Base-by-base conservation (phyloP, 2,113 vertebrate species). In the Rhodinocichla rosea region DNA sequence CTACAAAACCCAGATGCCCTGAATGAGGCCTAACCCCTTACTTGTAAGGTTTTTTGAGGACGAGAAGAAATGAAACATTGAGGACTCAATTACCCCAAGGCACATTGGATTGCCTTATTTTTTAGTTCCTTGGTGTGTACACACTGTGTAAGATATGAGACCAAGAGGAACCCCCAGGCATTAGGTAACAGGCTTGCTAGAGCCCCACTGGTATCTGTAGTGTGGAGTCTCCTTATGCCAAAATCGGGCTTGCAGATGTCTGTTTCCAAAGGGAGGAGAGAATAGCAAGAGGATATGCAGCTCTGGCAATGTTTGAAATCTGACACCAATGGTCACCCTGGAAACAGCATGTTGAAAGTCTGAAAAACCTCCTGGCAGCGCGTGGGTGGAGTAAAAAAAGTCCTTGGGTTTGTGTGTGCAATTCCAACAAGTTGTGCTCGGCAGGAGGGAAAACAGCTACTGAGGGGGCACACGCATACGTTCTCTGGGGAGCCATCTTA, bases 261-360 rank as follows among this genome's bases (percentile, higher is more conserved):
- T 71, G 67, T 63, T 86, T 64, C 62, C 42, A 44, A 75, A 37
- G 88, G 18, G 27, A 88, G 56, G 68, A 68, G 56, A 63, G 53
- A 90, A 64, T 11, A 53, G 28, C 60, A 35, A 71, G 53, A 86
- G 52, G 40, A 71, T 88, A 83, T 1, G 6, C 28, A 84, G 62
- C 44, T 90, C 93, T 65, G 90, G 78, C 37, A 67, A 6, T 68
- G 40, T 88, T 87, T 95, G 95, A 94, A 96, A 94, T 87, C 40
- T 87, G 93, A 96, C 92, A 94, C 94, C 88, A 84, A 62, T 87
- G 89, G 86, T 95, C 26, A 4, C 73, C 86, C 57, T 95, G 93
- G 92, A 84, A 96, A 96, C 95, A 82, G 67, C 50, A 69, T 89
- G 80, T 18, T 90, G 64, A 35, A 92, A 93, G 69, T 39, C 89